These are phyloP conservation scores for Nowickia ferox DNA, from an alignment of 2,888 invertebrate species.

Conservation along the genomic window DNA sequence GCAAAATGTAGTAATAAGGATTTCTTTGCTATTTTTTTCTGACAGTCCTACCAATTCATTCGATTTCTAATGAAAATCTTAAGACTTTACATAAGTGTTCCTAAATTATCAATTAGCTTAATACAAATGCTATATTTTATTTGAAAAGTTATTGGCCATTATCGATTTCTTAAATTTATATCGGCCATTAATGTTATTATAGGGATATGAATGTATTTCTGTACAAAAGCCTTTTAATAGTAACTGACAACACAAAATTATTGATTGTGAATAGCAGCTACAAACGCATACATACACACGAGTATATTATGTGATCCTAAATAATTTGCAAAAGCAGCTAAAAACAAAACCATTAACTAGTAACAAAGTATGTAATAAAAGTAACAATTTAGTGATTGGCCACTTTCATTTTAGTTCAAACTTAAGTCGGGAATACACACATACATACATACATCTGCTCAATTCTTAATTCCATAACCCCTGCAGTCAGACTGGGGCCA, in stretches of 20 bases:
- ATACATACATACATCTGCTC: background rate
- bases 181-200: background rate
- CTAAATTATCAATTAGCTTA: background rate
- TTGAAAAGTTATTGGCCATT: background rate
- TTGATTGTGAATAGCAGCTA: background rate
- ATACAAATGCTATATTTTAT: background rate
- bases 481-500: too few relatives aligned
- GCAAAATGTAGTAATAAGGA: too few relatives aligned
- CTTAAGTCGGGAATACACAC: background rate
- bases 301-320: conserved; percentile 33
- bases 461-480: background rate
- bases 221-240: background rate
- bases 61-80: too few relatives aligned
- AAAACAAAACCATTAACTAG: conserved; percentile 6
- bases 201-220: background rate
- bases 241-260: background rate
- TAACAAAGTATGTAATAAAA: conserved; percentile 36
- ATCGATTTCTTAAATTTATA: background rate
- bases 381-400: conserved; percentile 66
- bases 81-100: background rate
- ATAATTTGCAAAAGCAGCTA: conserved; percentile 27
- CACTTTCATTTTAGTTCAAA: conserved; percentile 53
- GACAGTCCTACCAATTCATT: too few relatives aligned
- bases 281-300: background rate
- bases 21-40: too few relatives aligned